Base-by-base conservation (phyloP, 2,888 invertebrate genomes). In the Drosophila paramelanica region DNA sequence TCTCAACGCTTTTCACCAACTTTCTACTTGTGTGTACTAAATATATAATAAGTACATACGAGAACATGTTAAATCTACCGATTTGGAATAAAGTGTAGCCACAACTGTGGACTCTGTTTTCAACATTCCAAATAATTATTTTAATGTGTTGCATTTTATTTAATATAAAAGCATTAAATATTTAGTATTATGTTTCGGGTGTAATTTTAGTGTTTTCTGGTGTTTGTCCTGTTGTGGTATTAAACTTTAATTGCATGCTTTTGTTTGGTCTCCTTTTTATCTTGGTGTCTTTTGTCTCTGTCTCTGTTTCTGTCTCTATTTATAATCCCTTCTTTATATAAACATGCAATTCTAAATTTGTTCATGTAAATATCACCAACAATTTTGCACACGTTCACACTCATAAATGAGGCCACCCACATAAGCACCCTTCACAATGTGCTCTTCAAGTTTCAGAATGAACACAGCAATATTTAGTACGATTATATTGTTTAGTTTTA, bases 361-460 rank as follows among this genome's bases (percentile, higher is more conserved):
- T 79, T 67, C 61, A 87, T 90, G 79, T 90, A 89, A 86, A 90
- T 90, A 89, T 89, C 90, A 90, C 89, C 89, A 90, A 90, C 90
- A 89, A 90, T 90, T 88, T 80, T 79, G 88, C 89, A 81, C 77
- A 75, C 52, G 53, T 70, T 67, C 71, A 57, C 66, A 51, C 72
- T 57, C 62, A 69, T 53, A 39, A 36, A 64, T 61, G 67, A 76
- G 70, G 57, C 42, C 65, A 81, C 60, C 59, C 41, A 73, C 73
- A 73, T 64, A 42, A 73, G 65, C 79, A 89, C 88, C 45, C 59
- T 42, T 68, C 68, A 78, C 49, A 53, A 59, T 42, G 74, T 60
- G 67, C 85, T 50, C n/a, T 53, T 51, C 38, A 66, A 68, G 31
- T 49, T 55, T 42, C 57, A 56, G 43, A 47, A 41, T 47, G 65